Evolutionary conservation across 2,113 vertebrate species (phyloP).

Genomic region (Scophthalmus maximus): DNA sequence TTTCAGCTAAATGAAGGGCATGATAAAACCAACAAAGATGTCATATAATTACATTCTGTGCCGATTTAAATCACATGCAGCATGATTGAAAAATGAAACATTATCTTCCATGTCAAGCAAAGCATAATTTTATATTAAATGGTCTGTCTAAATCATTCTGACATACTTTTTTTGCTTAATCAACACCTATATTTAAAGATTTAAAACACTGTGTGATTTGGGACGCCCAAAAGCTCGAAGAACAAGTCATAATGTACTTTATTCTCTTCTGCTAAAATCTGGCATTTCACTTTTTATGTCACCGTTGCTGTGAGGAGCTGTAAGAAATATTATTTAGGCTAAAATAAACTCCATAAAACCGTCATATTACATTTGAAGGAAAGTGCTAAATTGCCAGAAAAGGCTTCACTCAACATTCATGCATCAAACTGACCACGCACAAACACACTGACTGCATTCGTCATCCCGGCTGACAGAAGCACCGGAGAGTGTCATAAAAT

Average conservation of each 20-base stretch:
- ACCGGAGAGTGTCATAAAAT: slow-evolving; percentile 67
- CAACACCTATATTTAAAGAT: no score
- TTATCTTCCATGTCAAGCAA: not conserved
- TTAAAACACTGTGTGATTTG: no score
- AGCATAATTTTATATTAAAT: not conserved
- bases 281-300: no score
- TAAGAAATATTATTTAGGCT: not conserved
- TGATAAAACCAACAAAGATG: not conserved
- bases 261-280: slow-evolving; percentile 5
- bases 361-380: slow-evolving; percentile 21
- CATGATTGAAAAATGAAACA: not conserved
- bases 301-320: no score
- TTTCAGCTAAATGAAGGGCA: not conserved
- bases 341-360: slow-evolving; percentile 1
- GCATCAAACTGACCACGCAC: slow-evolving; percentile 36
- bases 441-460: slow-evolving; percentile 60
- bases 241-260: not conserved
- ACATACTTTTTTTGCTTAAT: no score
- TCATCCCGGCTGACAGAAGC: slow-evolving; percentile 68
- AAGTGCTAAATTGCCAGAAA: slow-evolving; percentile 27
- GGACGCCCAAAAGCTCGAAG: not conserved
- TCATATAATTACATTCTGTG: not conserved
- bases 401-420: slow-evolving; percentile 26
- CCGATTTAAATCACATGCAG: not conserved
- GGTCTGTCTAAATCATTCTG: not conserved